Conservation (phyloP, 2,113 vertebrate species). For the Anoura caudifer region DNA sequence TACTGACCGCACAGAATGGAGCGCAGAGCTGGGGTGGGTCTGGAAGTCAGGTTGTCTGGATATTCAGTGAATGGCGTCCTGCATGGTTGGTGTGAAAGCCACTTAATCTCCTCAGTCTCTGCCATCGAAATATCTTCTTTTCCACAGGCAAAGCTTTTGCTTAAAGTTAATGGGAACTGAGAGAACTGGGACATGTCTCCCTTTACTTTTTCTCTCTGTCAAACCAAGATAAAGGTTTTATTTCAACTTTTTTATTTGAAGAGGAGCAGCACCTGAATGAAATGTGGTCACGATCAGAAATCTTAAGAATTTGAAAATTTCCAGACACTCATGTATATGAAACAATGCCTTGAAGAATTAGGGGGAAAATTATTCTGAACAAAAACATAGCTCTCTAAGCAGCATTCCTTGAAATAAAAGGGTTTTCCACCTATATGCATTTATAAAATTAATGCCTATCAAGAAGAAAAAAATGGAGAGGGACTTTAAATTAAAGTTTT, state of each 20-base stretch:
- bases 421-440: not conserved
- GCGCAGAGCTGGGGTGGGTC: not conserved
- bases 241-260: constrained; percentile 45
- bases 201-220: constrained; percentile 56
- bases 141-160: constrained; percentile 32
- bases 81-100: not conserved
- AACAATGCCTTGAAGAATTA: not conserved
- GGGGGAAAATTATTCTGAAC: not conserved
- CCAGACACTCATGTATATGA: constrained; percentile 7
- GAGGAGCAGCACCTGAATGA: constrained; percentile 45
- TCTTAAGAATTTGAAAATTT: constrained; percentile 44
- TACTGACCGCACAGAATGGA: not conserved
- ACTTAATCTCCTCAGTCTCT: constrained; percentile 13
- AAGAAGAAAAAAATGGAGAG: not conserved
- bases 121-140: constrained; percentile 19
- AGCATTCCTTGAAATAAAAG: constrained; percentile 25
- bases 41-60: constrained; percentile 20
- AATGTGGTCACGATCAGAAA: constrained; percentile 48
- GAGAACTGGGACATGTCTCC: constrained; percentile 40
- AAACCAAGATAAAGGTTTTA: constrained; percentile 67
- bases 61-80: constrained; percentile 9
- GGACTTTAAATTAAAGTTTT: constrained; percentile 10
- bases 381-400: not conserved
- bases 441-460: not conserved
- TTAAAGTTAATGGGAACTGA: constrained; percentile 62